A percentile compares a stretch with the other conserved stretches of the same genome.
These are phyloP conservation scores for Pedetes capensis DNA, from an alignment of 2,113 vertebrate genomes.

Conservation along the genomic window DNA sequence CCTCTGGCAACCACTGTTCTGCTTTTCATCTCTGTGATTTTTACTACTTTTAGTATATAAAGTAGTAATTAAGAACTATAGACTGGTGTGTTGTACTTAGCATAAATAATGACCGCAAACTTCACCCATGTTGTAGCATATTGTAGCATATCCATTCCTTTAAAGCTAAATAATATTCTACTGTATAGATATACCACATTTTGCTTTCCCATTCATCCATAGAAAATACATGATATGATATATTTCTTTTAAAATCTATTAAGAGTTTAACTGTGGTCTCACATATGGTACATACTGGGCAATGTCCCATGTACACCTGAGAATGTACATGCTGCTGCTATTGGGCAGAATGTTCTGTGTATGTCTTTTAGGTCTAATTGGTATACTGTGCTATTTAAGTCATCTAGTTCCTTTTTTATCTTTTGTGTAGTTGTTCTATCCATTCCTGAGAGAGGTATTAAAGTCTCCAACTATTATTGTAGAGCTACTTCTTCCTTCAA, in stretches of 20 bases:
- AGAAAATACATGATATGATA: neutral
- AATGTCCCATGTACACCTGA: neutral
- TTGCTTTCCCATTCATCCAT: neutral
- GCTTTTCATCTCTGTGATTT: neutral
- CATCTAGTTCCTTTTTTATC: neutral
- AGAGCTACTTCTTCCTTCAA: neutral
- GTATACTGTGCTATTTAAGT: neutral
- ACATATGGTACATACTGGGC: neutral
- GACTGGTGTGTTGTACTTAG: neutral
- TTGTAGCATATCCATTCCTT: neutral
- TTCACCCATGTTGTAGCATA: neutral
- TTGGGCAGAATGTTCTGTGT: neutral
- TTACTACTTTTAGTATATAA: neutral
- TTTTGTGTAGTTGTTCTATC: neutral
- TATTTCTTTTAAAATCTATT: neutral
- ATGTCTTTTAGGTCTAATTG: neutral
- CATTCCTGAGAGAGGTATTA: neutral
- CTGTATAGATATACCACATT: neutral
- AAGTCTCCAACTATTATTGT: neutral
- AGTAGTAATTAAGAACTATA: too few relatives aligned
- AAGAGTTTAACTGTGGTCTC: neutral
- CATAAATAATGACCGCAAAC: neutral
- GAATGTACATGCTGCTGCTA: neutral
- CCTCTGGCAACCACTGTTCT: neutral
- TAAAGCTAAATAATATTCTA: neutral